phyloP scores from a whole-genome alignment of 2,797 vertebrate species.

The Sparidentex hasta region DNA sequence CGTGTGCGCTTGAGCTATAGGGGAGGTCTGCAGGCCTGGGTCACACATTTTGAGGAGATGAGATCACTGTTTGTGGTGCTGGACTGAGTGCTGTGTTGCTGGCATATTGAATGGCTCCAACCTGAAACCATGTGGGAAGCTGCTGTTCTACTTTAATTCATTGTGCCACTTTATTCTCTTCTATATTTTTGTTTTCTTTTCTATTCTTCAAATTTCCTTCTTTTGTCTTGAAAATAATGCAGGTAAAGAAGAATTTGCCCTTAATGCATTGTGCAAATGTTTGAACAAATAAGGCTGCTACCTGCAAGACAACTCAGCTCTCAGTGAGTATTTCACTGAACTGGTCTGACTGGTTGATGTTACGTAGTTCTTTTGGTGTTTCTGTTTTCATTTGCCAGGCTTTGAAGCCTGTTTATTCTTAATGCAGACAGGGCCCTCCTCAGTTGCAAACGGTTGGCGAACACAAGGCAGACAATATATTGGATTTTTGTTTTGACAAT shows the following conservation, averaged over 20 bases:
- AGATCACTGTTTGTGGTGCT: constrained; percentile 71
- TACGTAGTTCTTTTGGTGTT: constrained; percentile 33
- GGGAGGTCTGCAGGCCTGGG: constrained; percentile 59
- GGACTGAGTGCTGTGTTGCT: constrained; percentile 45
- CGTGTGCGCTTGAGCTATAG: constrained; percentile 50
- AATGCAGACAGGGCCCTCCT: constrained; percentile 29
- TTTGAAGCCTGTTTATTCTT: constrained; percentile 38
- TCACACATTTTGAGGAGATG: constrained; percentile 78
- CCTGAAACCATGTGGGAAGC: constrained; percentile 54
- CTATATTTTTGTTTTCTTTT: not conserved
- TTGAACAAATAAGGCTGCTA: constrained; percentile 16
- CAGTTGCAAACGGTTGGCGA: constrained; percentile 20
- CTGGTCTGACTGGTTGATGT: constrained; percentile 74
- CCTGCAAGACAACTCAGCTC: constrained; percentile 24
- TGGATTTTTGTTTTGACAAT: not conserved
- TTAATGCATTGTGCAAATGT: not conserved
- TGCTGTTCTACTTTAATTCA: constrained; percentile 41
- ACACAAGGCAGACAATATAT: not conserved
- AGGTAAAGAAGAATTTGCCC: constrained; percentile 6
- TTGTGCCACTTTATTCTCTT: not conserved
- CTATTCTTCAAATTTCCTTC: not conserved
- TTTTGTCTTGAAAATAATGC: constrained; percentile 23
- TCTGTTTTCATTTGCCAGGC: constrained; percentile 45
- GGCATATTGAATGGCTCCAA: constrained; percentile 47
- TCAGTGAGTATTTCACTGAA: constrained; percentile 51